These are phyloP conservation scores for Pseudochirops corinnae DNA, from an alignment of 2,797 vertebrate species.

Conservation along the genomic window DNA sequence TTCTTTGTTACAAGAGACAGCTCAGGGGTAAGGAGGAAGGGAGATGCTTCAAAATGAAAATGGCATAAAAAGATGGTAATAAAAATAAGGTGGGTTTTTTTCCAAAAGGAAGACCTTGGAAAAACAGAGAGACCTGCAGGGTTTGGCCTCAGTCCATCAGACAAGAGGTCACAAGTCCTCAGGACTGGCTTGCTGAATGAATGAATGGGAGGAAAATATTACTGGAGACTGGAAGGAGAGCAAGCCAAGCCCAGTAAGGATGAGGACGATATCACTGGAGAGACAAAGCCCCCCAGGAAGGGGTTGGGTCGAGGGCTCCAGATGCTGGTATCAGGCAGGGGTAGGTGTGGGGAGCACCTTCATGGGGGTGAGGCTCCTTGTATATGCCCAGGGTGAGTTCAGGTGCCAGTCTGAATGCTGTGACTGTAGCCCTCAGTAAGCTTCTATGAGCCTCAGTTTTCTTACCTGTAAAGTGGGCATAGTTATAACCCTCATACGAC, in stretches of 20 bases:
- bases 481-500: not conserved
- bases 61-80: not conserved
- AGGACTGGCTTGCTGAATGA: not conserved
- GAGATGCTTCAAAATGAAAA: not conserved
- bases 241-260: rapidly evolving
- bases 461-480: not conserved
- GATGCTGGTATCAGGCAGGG: not conserved
- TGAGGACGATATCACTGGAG: not conserved
- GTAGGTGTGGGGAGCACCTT: not conserved
- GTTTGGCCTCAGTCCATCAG: not conserved
- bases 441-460: constrained; percentile 26
- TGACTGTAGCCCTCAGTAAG: not conserved
- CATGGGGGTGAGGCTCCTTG: too few species aligned
- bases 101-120: not conserved
- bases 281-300: not conserved
- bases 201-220: not conserved
- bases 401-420: too few species aligned
- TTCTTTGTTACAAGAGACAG: not conserved
- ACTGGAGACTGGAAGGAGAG: not conserved
- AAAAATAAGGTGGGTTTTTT: not conserved
- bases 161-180: not conserved
- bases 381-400: not conserved
- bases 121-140: not conserved
- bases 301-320: not conserved
- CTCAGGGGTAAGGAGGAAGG: not conserved